Base-by-base conservation (phyloP, 2,888 invertebrate genomes). In the Gari tellinella region DNA sequence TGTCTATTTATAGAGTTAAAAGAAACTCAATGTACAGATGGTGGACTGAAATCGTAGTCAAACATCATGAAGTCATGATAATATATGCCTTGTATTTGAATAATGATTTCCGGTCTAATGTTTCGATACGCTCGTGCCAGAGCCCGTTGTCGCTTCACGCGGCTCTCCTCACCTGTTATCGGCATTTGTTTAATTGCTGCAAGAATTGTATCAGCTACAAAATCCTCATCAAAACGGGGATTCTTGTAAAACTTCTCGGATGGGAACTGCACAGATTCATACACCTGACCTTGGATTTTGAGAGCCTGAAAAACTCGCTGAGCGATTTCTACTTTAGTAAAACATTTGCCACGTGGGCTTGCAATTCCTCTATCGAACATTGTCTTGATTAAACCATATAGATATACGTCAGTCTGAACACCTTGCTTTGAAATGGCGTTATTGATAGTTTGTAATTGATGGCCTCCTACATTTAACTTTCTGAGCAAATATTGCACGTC, bases 11-110 rank as follows among this genome's bases (percentile, higher is more conserved):
- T n/a, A n/a, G n/a, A n/a, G n/a, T 31, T 31, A 7, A 31, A 31
- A 31, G 5, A 31, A 31, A 31, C 31, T 31, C 10, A n/a, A n/a
- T n/a, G n/a, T n/a, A n/a, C n/a, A n/a, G n/a, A n/a, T 31, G 61
- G 61, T 43, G 52, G 61, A 14, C 43, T 41, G 1, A 61, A 43
- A 40, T 61, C 61, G 51, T 61, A 61, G 14, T 31, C 15, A 31
- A 61, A 61, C n/a, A 61, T 26, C 41, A 26, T 51, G 5, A 61
- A 61, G 25, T 61, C 61, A 52, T 61, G 52, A 41, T 61, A 61
- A 52, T 51, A 61, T 51, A 61, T 25, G 2, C 51, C 61, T 43
- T 61, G 61, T 41, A 61, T 52, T 5, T 61, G 17, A 26, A 61
- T 52, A 10, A 61, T 7, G 1, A 61, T 25, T 12, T 61, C 51